phyloP scores from a whole-genome alignment of 2,888 invertebrate genomes.

The Diploptera punctata region DNA sequence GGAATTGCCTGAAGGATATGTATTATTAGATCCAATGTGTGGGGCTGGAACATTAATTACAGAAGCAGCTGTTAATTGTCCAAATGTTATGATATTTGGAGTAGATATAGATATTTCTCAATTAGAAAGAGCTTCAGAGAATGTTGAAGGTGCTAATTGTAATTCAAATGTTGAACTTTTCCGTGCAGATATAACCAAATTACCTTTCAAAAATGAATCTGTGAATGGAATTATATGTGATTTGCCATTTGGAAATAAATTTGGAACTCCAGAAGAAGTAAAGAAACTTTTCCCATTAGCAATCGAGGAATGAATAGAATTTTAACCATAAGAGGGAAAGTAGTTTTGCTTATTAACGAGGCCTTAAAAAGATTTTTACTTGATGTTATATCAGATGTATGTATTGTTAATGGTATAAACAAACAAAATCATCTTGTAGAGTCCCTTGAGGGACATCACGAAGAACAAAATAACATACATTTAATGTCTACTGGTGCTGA shows the following conservation, averaged over 20 bases:
- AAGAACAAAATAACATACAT: no score
- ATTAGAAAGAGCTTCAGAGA: constrained; percentile 20
- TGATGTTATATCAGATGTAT: not conserved
- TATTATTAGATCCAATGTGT: constrained; percentile 28
- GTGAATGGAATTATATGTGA: constrained; percentile 16
- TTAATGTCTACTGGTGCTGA: not conserved
- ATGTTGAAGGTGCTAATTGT: not conserved
- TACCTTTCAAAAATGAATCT: constrained; percentile 25
- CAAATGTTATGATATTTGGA: constrained; percentile 8
- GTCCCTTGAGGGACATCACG: no score
- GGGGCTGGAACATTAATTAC: constrained; percentile 24
- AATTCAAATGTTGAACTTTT: not conserved
- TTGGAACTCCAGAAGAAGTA: constrained; percentile 10
- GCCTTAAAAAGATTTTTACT: constrained; percentile 1
- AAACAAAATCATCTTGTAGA: no score
- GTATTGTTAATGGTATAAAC: no score
- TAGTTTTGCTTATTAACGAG: constrained; percentile 15
- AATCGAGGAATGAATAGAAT: constrained; percentile 19
- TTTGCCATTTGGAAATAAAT: constrained; percentile 22
- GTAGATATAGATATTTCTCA: constrained; percentile 5
- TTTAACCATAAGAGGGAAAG: not conserved
- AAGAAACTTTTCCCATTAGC: constrained; percentile 8
- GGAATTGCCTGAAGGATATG: not conserved
- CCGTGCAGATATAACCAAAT: not conserved
- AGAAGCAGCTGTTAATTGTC: constrained; percentile 23